These are phyloP conservation scores for Chiroxiphia lanceolata DNA, from an alignment of 2,797 vertebrate genomes.

Conservation along the genomic window DNA sequence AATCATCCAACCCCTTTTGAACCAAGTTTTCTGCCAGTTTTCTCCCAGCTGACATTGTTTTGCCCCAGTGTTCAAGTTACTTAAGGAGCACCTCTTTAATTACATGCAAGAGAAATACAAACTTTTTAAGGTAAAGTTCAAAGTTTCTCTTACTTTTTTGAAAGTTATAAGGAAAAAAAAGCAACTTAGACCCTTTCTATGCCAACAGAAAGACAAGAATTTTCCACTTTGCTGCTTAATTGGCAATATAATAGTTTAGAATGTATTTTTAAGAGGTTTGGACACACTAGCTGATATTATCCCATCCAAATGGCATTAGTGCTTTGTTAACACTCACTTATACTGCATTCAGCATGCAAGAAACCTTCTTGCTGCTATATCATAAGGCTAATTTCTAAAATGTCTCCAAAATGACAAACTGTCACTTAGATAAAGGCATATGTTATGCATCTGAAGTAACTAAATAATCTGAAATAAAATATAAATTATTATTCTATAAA, in stretches of 20 bases:
- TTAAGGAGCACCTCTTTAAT: background rate
- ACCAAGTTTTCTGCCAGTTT: background rate
- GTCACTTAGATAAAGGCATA: background rate
- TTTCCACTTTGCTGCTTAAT: constrained; percentile 75
- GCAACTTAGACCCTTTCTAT: background rate
- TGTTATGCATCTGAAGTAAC: background rate
- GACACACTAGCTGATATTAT: constrained; percentile 18
- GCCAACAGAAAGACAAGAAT: constrained; percentile 69
- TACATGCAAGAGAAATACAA: background rate
- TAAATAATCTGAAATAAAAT: background rate
- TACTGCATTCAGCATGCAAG: background rate
- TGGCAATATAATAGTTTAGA: constrained; percentile 65
- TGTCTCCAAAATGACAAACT: background rate
- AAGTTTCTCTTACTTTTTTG: background rate
- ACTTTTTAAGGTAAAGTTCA: background rate
- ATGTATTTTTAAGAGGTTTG: constrained; percentile 60
- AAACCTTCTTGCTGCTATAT: constrained; percentile 35
- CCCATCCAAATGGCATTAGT: constrained; percentile 70
- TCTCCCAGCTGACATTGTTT: background rate
- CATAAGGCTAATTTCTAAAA: background rate
- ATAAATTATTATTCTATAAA: background rate
- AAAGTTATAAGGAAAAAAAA: background rate
- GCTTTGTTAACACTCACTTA: constrained; percentile 66
- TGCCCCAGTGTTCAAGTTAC: background rate
- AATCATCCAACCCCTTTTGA: background rate